Base-by-base conservation (phyloP, 2,888 invertebrate genomes). In the Lasioglossum pauxillum region DNA sequence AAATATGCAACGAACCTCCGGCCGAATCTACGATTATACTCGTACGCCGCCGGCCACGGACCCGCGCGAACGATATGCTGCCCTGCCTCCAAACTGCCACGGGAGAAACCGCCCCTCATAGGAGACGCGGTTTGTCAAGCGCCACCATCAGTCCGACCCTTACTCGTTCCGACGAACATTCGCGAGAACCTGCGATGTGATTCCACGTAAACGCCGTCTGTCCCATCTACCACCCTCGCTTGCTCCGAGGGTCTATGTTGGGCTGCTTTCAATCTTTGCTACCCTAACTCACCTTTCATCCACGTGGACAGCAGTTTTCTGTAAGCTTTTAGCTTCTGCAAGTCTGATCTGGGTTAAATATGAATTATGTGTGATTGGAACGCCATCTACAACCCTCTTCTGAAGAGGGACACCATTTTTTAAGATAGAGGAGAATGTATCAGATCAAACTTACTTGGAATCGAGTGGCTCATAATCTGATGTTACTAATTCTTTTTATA, bases 11-110 rank as follows among this genome's bases (percentile, higher is more conserved):
- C 90, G 89, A 8, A 23, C 53, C 53, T 3, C 23, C 92, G 91
- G 10, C 92, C 94, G 94, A 94, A 95, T 95, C 94, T 95, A 95
- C 93, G 95, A 94, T 95, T 95, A 95, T 95, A 93, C 91, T 23
- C 23, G 53, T 53, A 23, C 8, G 53, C 90, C 46, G 44, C 27
- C 76, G 38, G 38, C 57, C 41, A 19, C 53, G 53, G 53, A 53
- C 53, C 23, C 53, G 53, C 53, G 23, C 53, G 53, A 23, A 23
- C 23, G 53, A 23, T 23, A 53, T 53, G 53, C 23, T 53, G 23
- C 53, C 23, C 53, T 53, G 53, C 53, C 23, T 53, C 3, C 8
- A 8, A 53, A 53, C 53, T 53, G 53, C 53, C 53, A 53, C 53
- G 53, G 53, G 53, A 53, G 49, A 85, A 86, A 83, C 89, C 77